A percentile compares a stretch with the other conserved stretches of the same genome.
These are phyloP conservation scores for Aradophagus sp. DNA, from an alignment of 1,140 invertebrate species.

Conservation along the genomic window DNA sequence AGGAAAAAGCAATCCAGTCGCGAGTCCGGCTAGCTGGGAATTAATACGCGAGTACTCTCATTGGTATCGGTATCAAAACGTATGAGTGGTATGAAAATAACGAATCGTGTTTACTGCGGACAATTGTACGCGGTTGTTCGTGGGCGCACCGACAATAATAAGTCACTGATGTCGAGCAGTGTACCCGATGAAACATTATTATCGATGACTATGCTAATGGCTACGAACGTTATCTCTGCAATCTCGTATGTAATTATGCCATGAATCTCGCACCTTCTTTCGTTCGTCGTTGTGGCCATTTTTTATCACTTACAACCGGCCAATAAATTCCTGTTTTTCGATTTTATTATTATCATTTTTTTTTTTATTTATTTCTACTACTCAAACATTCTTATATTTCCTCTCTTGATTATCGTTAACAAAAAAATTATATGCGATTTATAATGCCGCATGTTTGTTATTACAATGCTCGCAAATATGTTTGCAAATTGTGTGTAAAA, in stretches of 20 bases:
- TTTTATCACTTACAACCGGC: constrained; percentile 47
- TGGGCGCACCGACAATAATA: constrained; percentile 52
- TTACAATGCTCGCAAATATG: no score
- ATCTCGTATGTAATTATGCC: constrained; percentile 56
- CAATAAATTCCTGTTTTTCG: no score
- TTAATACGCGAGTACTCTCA: constrained; percentile 8
- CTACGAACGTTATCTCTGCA: constrained; percentile 46
- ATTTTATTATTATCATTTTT: no score
- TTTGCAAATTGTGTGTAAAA: no score
- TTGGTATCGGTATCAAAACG: constrained; percentile 19
- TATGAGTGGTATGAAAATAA: constrained; percentile 36
- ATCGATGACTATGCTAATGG: constrained; percentile 57
- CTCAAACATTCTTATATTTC: no score
- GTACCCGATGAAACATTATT: constrained; percentile 56
- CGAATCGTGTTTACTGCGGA: constrained; percentile 31
- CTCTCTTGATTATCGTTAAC: no score
- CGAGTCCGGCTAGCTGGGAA: constrained; percentile 3
- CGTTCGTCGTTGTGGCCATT: constrained; percentile 43
- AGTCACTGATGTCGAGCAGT: constrained; percentile 47
- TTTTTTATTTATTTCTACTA: no score
- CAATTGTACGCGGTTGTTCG: constrained; percentile 47
- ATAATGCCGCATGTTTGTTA: no score
- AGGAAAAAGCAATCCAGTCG: constrained; percentile 11
- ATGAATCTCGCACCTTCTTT: constrained; percentile 54
- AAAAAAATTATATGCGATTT: no score